A percentile compares a stretch with the other conserved stretches of the same genome.
These are phyloP conservation scores for Trachurus trachurus DNA, from an alignment of 2,797 vertebrate genomes.

Conservation along the genomic window DNA sequence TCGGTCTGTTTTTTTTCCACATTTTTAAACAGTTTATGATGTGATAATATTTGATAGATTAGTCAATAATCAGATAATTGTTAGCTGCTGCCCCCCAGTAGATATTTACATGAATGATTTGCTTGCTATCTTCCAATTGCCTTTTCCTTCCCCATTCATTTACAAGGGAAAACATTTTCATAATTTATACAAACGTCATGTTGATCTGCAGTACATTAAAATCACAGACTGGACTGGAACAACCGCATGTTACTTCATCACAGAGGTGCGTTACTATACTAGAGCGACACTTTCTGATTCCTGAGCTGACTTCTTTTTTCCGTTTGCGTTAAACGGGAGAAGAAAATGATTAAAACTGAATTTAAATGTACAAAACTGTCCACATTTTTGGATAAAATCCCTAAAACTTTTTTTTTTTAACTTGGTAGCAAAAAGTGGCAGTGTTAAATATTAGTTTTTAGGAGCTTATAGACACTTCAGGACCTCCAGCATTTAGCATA, in stretches of 20 bases:
- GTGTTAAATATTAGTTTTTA: conserved; percentile 12
- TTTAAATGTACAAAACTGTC: not conserved
- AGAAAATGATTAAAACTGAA: not conserved
- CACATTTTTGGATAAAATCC: no score
- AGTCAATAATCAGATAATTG: no score
- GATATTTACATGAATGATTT: not conserved
- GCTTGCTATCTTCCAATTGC: not conserved
- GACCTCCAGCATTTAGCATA: conserved; percentile 9
- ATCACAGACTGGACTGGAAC: no score
- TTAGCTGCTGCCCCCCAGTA: not conserved
- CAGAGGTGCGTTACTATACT: not conserved
- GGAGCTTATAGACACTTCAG: not conserved
- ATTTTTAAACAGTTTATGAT: not conserved
- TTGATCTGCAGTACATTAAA: not conserved
- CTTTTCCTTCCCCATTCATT: not conserved
- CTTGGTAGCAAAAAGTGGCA: no score
- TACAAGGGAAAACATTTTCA: not conserved
- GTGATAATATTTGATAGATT: not conserved
- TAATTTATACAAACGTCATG: not conserved
- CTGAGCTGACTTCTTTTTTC: no score
- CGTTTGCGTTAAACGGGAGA: not conserved
- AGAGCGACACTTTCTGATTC: no score
- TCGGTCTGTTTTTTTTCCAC: not conserved
- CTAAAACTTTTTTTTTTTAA: no score
- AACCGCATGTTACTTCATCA: not conserved